Percentiles rank a stretch among this genome's conserved stretches.
These are phyloP conservation scores for Penaeus monodon DNA, from an alignment of 2,888 invertebrate species.

Conservation along the genomic window DNA sequence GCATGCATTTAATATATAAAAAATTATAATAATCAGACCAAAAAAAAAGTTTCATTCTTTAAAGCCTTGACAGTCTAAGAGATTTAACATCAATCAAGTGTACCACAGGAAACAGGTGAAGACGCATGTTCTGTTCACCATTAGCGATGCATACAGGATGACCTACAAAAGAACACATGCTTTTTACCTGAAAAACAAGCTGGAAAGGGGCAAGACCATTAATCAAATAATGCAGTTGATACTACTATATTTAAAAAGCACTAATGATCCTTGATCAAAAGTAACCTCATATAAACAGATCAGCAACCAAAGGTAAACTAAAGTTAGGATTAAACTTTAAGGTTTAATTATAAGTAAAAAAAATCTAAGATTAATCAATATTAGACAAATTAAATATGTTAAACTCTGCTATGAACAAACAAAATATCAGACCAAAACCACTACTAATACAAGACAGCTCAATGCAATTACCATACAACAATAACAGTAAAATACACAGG, in stretches of 20 bases:
- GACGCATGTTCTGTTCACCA: slow-evolving; percentile 18
- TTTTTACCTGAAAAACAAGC: slow-evolving; percentile 51
- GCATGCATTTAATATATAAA: too few relatives aligned
- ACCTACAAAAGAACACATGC: slow-evolving; percentile 45
- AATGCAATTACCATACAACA: slow-evolving; percentile 9
- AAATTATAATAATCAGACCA: too few relatives aligned
- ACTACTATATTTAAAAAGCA: slow-evolving; percentile 14
- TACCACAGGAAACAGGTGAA: not conserved
- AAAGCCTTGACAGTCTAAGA: too few relatives aligned
- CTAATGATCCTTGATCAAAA: slow-evolving; percentile 3
- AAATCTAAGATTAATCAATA: not conserved
- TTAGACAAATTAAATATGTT: not conserved
- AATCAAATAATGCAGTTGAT: slow-evolving; percentile 10
- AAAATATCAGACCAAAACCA: slow-evolving; percentile 13
- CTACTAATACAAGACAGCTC: slow-evolving; percentile 10
- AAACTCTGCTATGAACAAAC: not conserved
- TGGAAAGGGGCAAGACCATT: slow-evolving; percentile 31
- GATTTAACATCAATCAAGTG: too few relatives aligned
- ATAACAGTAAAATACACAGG: slow-evolving; percentile 15
- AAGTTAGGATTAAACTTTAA: not conserved
- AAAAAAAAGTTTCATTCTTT: too few relatives aligned
- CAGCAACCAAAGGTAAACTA: slow-evolving; percentile 14
- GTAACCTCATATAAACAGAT: not conserved
- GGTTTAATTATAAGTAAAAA: not conserved
- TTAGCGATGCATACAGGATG: slow-evolving; percentile 29